Conservation (phyloP, 37 sponge, comb jelly and placozoan species). For the Oscarella lobularis region DNA sequence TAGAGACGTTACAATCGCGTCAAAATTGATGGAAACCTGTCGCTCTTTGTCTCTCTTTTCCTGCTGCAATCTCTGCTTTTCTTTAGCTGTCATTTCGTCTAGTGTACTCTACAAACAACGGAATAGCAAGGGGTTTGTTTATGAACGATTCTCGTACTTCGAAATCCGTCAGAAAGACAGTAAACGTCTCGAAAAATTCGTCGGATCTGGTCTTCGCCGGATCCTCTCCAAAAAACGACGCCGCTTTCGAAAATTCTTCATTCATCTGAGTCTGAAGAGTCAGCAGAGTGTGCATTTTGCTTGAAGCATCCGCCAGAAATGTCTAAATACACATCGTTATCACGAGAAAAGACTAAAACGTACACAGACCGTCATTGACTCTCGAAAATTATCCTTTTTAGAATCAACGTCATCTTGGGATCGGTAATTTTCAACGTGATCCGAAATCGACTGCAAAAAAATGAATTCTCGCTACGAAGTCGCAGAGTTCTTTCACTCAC, state of each 20-base stretch:
- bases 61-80: neutral
- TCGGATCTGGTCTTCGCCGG: conserved; percentile 39
- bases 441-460: no score
- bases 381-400: no score
- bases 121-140: neutral
- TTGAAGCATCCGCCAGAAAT: conserved; percentile 38
- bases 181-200: conserved; percentile 68
- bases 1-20: conserved; percentile 5
- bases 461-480: no score
- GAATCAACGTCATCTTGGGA: no score
- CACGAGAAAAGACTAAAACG: neutral
- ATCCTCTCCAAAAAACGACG: conserved; percentile 63
- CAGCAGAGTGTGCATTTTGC: conserved; percentile 14
- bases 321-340: conserved; percentile 12
- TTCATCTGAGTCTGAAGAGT: conserved; percentile 31
- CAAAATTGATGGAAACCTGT: neutral
- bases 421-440: no score
- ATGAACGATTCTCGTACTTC: conserved; percentile 20
- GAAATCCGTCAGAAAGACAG: conserved; percentile 47
- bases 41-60: conserved; percentile 3
- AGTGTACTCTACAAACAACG: neutral
- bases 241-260: conserved; percentile 27
- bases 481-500: neutral
- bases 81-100: neutral
- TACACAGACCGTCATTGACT: neutral